Evolutionary conservation across 2,888 invertebrate genomes (phyloP).

Genomic region (Phasia obesa): DNA sequence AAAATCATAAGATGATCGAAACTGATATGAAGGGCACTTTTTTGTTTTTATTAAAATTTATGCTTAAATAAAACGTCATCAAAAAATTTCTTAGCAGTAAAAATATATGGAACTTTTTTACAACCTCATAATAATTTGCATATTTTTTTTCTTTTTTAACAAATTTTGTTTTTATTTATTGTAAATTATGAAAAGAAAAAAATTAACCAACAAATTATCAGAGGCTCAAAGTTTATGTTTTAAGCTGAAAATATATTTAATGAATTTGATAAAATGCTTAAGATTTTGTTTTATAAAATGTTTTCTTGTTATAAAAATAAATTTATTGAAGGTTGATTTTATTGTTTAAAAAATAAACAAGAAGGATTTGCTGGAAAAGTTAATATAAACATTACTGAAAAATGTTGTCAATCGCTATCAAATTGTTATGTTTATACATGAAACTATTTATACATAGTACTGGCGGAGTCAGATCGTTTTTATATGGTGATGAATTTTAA

Average conservation of each 20-base stretch:
- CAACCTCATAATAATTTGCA: background rate
- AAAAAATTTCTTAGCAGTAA: slow-evolving; percentile 43
- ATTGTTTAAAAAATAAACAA: background rate
- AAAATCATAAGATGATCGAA: background rate
- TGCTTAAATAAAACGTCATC: slow-evolving; percentile 49
- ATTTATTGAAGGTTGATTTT: background rate
- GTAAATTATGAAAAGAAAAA: slow-evolving; percentile 13
- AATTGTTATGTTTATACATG: too few relatives aligned
- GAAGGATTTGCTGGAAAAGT: background rate
- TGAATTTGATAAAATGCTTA: slow-evolving; percentile 15
- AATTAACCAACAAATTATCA: background rate
- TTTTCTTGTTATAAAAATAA: slow-evolving; percentile 2
- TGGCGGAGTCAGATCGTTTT: too few relatives aligned
- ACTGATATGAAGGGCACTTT: too few relatives aligned
- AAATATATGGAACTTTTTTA: slow-evolving; percentile 18
- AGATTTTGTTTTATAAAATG: slow-evolving; percentile 10
- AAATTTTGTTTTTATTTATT: slow-evolving; percentile 3
- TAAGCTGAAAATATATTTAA: slow-evolving; percentile 8
- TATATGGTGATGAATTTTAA: too few relatives aligned
- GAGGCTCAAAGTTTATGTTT: slow-evolving; percentile 24
- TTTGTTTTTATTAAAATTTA: too few relatives aligned
- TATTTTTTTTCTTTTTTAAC: background rate
- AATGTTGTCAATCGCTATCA: too few relatives aligned
- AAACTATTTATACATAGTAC: too few relatives aligned
- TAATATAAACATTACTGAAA: too few relatives aligned